Evolutionary conservation across 64 coral and sea anemone genomes (phyloP), one percentile per base, ranked within the genome.

Genomic region (Actinia equina): DNA sequence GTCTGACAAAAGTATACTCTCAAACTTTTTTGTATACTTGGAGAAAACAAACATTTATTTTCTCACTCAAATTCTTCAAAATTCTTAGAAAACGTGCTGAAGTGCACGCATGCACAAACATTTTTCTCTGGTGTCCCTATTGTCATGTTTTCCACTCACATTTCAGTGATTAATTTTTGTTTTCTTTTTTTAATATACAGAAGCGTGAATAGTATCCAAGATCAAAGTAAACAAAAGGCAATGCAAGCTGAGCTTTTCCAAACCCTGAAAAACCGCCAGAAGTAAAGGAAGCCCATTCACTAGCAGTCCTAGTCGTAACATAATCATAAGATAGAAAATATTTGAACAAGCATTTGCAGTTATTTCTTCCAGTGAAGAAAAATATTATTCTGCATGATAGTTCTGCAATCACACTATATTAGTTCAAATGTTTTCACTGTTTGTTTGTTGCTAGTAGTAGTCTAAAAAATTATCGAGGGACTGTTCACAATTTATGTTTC

Each of bases 221-320:
- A 95, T 82, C 90, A 92, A 88, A 86, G 82, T 51, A 95, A 99
- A 87, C 91, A 95, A 86, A 91, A 88, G 65, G 86, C 83, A 52
- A 70, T 99, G 90, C 97, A 99, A 91, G 93, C 94, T 22, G 97
- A 99, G 86, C 90, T 99, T 23, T 93, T 99, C 59, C 85, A 87
- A 37, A 90, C 89, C 82, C 88, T 99, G 30, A 95, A 99, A 76
- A 99, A 86, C 74, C 94, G 91, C 26, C 85, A 92, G 17, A 92
- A 82, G 85, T 92, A 82, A 85, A 85, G 30, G 18, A 79, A 79
- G 17, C 20, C n/a, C 25, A 6, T 41, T 74, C 13, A 12, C 69
- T n/a, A 4, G 46, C 7, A 57, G 55, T 2, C 2, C 55, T 11
- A 14, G 13, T 12, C 55, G 11, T 74, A 37, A 37, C 30, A 37